phyloP scores from a whole-genome alignment of 2,797 vertebrate species.

The Podarcis lilfordi region DNA sequence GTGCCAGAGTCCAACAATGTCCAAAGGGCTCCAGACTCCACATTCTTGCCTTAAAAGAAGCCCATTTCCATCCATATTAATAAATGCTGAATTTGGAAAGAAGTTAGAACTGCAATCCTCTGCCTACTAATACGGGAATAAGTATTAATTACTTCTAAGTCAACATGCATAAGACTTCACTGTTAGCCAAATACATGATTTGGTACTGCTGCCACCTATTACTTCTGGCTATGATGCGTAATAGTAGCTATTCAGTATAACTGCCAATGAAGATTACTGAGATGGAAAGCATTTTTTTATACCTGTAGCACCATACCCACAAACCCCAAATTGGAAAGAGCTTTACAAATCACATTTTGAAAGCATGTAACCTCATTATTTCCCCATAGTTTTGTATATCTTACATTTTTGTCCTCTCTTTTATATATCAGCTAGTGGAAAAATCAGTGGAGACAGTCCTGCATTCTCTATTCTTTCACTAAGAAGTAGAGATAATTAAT shows the following conservation, averaged over 20 bases:
- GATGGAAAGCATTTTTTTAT: neutral
- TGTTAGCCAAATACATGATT: neutral
- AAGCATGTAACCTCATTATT: neutral
- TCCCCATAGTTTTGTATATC: neutral
- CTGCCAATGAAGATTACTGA: neutral
- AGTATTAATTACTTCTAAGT: neutral
- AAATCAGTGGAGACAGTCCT: neutral
- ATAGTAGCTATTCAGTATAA: neutral
- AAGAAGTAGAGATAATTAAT: constrained; percentile 4
- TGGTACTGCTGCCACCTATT: neutral
- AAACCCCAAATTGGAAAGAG: neutral
- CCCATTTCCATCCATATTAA: neutral
- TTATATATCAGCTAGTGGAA: neutral
- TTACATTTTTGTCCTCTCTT: neutral
- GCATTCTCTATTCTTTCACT: neutral
- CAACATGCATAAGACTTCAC: neutral
- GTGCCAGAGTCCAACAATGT: neutral
- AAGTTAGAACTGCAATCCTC: neutral
- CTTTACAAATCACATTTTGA: neutral
- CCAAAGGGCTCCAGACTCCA: neutral
- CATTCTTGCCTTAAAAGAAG: neutral
- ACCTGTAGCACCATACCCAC: neutral
- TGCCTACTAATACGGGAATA: neutral
- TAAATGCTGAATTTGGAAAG: neutral
- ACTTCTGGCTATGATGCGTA: neutral